Evolutionary conservation across 2,888 invertebrate species (phyloP).

Genomic region (Dysmachus trigonus): DNA sequence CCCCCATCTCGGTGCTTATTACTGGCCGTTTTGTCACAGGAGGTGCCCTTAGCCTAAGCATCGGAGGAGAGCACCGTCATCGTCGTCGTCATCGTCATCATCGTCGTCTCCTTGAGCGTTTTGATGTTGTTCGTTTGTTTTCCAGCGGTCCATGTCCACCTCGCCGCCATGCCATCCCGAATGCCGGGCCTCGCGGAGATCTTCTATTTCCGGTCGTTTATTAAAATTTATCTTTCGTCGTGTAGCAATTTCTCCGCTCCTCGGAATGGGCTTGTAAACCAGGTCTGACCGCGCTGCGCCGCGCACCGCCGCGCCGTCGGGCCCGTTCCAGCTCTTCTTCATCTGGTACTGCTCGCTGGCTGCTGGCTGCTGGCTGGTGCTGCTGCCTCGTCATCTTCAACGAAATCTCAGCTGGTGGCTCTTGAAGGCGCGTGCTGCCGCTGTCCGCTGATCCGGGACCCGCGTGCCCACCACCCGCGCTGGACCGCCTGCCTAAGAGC

Average conservation of each 20-base stretch:
- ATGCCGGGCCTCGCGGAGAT: conserved; percentile 26
- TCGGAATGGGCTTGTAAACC: conserved; percentile 27
- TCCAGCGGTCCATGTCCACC: neutral
- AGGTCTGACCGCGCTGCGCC: neutral
- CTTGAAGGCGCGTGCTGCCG: conserved; percentile 51
- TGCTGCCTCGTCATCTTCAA: conserved; percentile 50
- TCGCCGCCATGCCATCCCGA: neutral
- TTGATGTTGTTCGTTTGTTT: neutral
- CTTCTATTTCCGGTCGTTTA: conserved; percentile 57
- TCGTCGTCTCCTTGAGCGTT: neutral
- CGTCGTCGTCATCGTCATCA: neutral
- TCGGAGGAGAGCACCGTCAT: neutral
- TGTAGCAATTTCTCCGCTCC: conserved; percentile 49
- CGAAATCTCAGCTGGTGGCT: conserved; percentile 51
- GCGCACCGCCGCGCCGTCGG: neutral
- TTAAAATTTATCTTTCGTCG: conserved; percentile 46
- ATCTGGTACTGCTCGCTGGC: neutral
- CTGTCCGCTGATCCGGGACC: neutral
- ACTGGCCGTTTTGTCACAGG: conserved; percentile 22
- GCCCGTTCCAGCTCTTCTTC: conserved; percentile 6
- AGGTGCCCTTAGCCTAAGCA: conserved; percentile 9
- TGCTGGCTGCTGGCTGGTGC: too few relatives aligned
- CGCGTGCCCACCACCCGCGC: neutral
- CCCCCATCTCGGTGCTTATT: conserved; percentile 4
- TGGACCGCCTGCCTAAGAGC: neutral